Evolutionary conservation across 2,113 vertebrate species (phyloP).

Genomic region (Kobus ellipsiprymnus): DNA sequence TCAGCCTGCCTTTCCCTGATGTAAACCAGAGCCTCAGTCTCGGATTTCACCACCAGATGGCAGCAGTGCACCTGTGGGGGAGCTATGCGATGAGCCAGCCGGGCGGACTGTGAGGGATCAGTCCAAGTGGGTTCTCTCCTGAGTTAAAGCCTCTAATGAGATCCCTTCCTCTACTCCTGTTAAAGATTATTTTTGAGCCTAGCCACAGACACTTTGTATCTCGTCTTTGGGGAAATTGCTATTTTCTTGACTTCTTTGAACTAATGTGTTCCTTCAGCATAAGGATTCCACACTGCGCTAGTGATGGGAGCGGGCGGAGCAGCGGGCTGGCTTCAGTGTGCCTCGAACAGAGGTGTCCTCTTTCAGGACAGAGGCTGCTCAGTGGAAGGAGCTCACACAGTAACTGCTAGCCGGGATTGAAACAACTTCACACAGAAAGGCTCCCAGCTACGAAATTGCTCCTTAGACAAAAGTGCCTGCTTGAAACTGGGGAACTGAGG

Average conservation of each 20-base stretch:
- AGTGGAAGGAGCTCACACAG: background rate
- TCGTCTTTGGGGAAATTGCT: background rate
- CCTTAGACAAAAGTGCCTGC: background rate
- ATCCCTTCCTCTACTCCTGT: background rate
- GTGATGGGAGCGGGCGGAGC: background rate
- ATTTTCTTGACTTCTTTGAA: background rate
- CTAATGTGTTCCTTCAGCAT: background rate
- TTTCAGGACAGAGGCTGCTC: background rate
- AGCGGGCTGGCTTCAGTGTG: background rate
- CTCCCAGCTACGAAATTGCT: slow-evolving; percentile 25
- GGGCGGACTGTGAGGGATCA: accelerated
- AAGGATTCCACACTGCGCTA: background rate
- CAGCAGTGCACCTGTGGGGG: background rate
- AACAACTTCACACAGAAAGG: background rate
- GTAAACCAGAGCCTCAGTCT: background rate
- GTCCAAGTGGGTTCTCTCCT: background rate
- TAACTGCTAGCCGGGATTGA: background rate
- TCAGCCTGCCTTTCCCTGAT: background rate
- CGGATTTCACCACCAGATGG: slow-evolving; percentile 8
- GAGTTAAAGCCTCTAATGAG: background rate
- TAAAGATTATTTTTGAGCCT: background rate
- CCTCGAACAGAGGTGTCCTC: background rate
- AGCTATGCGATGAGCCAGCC: accelerated
- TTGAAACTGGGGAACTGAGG: background rate
- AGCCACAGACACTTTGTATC: background rate